These are phyloP conservation scores for Wiebesia pumilae DNA, from an alignment of 1,140 invertebrate genomes.

Conservation along the genomic window DNA sequence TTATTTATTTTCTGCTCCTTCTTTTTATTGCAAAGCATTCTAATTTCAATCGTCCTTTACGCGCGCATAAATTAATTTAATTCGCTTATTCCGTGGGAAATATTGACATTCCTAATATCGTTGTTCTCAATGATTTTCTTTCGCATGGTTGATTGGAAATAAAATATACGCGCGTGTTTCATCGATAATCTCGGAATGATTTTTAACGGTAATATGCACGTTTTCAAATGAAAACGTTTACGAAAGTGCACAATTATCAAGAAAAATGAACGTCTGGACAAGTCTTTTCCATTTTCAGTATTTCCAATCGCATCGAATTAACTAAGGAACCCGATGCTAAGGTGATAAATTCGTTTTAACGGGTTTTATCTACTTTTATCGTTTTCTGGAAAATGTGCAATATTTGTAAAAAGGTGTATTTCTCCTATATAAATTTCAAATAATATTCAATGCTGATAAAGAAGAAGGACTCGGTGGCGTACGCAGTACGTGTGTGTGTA, in stretches of 20 bases:
- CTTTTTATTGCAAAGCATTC: not conserved
- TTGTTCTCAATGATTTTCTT: not conserved
- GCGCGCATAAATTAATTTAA: not conserved
- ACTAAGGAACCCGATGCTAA: not conserved
- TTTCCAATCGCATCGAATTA: not conserved
- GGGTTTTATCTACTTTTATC: not conserved
- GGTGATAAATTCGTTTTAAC: not conserved
- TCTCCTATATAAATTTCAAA: too few species aligned
- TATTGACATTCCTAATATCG: not conserved
- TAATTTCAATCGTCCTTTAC: not conserved
- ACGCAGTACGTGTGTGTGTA: too few species aligned
- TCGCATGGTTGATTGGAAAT: not conserved
- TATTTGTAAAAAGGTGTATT: too few species aligned
- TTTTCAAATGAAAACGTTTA: not conserved
- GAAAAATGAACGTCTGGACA: conserved; percentile 22
- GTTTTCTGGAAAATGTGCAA: too few species aligned
- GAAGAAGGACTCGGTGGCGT: too few species aligned
- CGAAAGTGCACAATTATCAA: not conserved
- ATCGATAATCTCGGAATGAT: not conserved
- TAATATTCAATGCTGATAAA: too few species aligned
- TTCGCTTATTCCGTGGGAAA: not conserved
- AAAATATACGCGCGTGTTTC: not conserved
- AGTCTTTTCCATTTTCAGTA: not conserved
- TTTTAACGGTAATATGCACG: not conserved
- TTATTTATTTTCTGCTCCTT: not conserved